Percentiles rank a stretch among this genome's conserved stretches.
phyloP scores from a whole-genome alignment of 1,140 invertebrate species.

The Leptonema lineaticorne region DNA sequence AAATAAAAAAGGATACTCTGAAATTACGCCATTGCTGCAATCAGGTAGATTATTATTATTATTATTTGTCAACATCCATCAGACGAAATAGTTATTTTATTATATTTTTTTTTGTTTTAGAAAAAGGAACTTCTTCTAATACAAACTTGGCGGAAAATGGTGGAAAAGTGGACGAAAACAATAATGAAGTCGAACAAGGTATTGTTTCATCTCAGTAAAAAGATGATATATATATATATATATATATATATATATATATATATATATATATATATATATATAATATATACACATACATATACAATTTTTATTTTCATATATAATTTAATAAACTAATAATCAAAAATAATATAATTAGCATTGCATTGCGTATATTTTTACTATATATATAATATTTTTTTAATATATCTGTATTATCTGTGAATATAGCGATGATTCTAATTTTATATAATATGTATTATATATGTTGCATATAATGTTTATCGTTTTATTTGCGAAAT shows the following conservation, averaged over 20 bases:
- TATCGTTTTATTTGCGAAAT: neutral
- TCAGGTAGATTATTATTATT: too few species aligned
- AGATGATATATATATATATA: too few species aligned
- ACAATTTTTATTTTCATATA: neutral
- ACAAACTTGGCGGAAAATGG: too few species aligned
- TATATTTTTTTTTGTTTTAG: too few species aligned
- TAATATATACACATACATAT: neutral
- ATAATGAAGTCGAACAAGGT: too few species aligned
- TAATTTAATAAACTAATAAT: neutral
- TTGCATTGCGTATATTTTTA: neutral
- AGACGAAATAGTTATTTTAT: too few species aligned
- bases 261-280: neutral
- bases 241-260: neutral
- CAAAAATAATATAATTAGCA: neutral
- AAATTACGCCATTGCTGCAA: constrained; percentile 42
- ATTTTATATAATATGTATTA: neutral
- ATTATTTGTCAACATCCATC: too few species aligned
- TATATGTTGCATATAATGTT: too few species aligned
- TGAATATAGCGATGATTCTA: neutral
- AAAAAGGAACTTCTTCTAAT: too few species aligned
- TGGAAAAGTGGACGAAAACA: too few species aligned
- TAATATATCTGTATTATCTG: neutral
- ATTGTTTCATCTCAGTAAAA: too few species aligned
- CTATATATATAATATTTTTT: too few species aligned
- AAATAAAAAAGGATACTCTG: constrained; percentile 43